Evolutionary conservation across 2,888 invertebrate genomes (phyloP), one percentile per base, ranked within the genome.

Genomic region (Drosophila parthenogenetica): DNA sequence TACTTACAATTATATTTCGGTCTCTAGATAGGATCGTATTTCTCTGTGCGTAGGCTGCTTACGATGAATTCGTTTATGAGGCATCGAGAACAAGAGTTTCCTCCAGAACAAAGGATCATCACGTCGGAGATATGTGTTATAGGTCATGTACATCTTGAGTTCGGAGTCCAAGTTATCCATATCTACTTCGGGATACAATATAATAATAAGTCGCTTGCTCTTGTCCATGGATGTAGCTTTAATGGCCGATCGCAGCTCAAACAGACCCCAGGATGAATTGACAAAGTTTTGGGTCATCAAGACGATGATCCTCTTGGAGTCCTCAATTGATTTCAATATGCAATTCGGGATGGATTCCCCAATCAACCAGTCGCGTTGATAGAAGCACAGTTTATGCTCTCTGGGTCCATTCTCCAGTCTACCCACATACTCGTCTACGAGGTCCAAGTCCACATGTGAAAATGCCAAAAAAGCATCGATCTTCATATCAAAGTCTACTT

Each of bases 1-100:
- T 35, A 35, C 35, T 35, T 35, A 35, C 35, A 10, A 5, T 29
- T 5, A 29, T 3, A 29, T 10, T 35, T 35, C 11, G 13, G 4
- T 35, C 3, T 13, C 5, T 13, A 13, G 13, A 35, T 10, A 2
- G 13, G 13, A 4, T 10, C 0, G 10, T 35, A 3, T 13, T 35
- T 35, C 35, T 35, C 35, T 35, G 13, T 2, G 11, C 3, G 35
- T 13, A 35, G 13, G 35, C 35, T 10, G 10, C 13, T 35, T 13
- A 0, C 10, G 13, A 10, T 35, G 35, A 3, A 35, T 11, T 35
- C 22, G 17, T 1, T 37, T 40, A 29, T 73, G 74, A 5, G 74
- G 70, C 74, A 74, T 74, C 8, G 71, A 43, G 32, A 53, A 71
- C n/a, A 63, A 42, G 2, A 74, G 45, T n/a, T n/a, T n/a, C n/a